These are phyloP conservation scores for Drosophila santomea DNA, from an alignment of 1,140 invertebrate species.

Conservation along the genomic window DNA sequence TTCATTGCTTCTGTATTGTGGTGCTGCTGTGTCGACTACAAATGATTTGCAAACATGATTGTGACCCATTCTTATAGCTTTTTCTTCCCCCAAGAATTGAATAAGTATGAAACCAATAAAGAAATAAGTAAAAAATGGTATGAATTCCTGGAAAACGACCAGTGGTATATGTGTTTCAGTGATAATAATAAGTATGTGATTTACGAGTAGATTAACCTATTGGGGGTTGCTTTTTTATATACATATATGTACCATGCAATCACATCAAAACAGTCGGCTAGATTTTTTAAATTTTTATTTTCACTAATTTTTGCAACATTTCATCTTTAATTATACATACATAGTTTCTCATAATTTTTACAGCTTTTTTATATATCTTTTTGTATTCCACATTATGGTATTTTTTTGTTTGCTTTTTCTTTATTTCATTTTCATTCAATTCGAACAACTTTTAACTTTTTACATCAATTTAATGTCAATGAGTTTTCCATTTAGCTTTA, in stretches of 20 bases:
- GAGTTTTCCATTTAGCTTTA: constrained; percentile 49
- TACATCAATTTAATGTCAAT: constrained; percentile 75
- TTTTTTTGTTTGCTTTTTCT: constrained; percentile 40
- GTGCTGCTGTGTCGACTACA: not conserved
- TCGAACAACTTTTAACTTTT: constrained; percentile 75
- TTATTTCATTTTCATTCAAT: constrained; percentile 54
- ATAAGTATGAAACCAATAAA: no score
- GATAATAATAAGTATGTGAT: no score
- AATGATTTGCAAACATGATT: no score
- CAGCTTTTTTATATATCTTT: constrained; percentile 56
- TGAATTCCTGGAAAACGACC: no score
- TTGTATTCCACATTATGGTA: constrained; percentile 32
- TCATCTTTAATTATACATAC: constrained; percentile 78
- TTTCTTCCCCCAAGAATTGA: no score
- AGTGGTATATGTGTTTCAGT: no score
- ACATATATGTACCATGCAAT: no score
- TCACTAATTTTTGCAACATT: constrained; percentile 78
- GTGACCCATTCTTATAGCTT: no score
- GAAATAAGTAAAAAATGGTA: no score
- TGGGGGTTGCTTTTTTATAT: no score
- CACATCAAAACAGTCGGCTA: not conserved
- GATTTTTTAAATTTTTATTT: constrained; percentile 69
- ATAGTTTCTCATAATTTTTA: constrained; percentile 78
- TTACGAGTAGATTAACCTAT: no score
- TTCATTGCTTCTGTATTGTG: not conserved